phyloP scores from a whole-genome alignment of 2,797 vertebrate species.

The Myotis planiceps region DNA sequence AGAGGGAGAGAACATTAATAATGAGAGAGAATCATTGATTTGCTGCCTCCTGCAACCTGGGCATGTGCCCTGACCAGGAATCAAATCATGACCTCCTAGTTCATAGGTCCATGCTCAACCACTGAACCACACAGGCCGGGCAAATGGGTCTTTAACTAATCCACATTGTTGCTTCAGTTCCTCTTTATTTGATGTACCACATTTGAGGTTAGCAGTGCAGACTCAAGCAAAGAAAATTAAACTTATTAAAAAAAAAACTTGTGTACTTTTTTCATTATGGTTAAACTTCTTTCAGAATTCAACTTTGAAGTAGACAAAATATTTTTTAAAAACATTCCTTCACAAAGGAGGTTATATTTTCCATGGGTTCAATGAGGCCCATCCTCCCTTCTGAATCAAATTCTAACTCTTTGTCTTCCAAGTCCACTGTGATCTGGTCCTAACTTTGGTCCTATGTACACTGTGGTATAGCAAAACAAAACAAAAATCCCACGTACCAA shows the following conservation, averaged over 20 bases:
- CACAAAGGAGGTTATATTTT: neutral
- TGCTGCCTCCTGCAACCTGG: too few species aligned
- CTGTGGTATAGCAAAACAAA: neutral
- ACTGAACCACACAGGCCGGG: too few species aligned
- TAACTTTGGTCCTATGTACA: neutral
- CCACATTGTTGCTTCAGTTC: neutral
- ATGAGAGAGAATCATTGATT: too few species aligned
- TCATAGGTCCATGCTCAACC: too few species aligned
- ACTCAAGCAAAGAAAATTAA: neutral
- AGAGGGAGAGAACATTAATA: too few species aligned
- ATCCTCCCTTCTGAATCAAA: neutral
- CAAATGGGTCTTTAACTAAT: neutral
- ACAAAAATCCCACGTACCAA: neutral
- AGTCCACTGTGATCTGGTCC: neutral
- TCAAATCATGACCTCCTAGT: too few species aligned
- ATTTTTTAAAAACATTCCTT: neutral
- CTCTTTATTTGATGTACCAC: neutral
- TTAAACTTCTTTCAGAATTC: neutral
- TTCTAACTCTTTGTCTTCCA: neutral
- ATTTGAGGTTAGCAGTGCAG: neutral
- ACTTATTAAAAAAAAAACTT: neutral
- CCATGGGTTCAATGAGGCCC: neutral
- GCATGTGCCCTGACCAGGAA: too few species aligned
- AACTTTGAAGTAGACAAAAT: neutral
- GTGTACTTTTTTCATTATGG: neutral